Base-by-base conservation (phyloP, 1,140 invertebrate genomes). In the Hylyphantes graminicola region DNA sequence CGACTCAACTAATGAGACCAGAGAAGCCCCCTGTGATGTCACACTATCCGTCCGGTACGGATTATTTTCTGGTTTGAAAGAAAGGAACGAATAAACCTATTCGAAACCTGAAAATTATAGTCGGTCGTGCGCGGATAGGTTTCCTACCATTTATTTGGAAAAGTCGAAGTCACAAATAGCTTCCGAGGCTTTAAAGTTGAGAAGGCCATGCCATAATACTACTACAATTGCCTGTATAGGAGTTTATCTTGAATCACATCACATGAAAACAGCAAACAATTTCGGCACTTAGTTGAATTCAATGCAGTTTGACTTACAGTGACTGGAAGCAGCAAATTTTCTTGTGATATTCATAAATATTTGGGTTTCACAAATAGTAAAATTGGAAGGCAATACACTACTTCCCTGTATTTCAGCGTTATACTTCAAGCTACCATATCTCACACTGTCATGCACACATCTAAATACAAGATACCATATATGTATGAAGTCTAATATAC, bases 231-330 rank as follows among this genome's bases (percentile, higher is more conserved):
- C 21, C 11, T n/a, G 35, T 74, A 21, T 57, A 57, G 55, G 35
- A 19, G 55, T 74, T 35, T 21, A 73, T 70, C 48, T 17, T 70
- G 53, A 35, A 50, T 17, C 48, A n/a, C 55, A 57, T 74, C 72
- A 74, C 54, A 74, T 57, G 8, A 70, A 59, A 11, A 12, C 21
- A 74, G n/a, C 55, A 55, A 59, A 21, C 54, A 74, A n/a, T 21
- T 74, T 57, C 53, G 70, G 72, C 72, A 74, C 54, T 74, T 72
- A 19, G 48, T 19, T 67, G n/a, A 19, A 67, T 21, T 70, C 12
- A 70, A 70, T 48, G n/a, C n/a, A 53, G 13, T 53, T 70, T 9
- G 21, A 12, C 50, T 17, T 70, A 53, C 7, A 7, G 53, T 53
- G 50, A 70, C 54, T 19, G 54, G 54, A 74, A 74, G 72, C 54